phyloP scores from a whole-genome alignment of 2,113 vertebrate genomes.

The Anguilla rostrata region DNA sequence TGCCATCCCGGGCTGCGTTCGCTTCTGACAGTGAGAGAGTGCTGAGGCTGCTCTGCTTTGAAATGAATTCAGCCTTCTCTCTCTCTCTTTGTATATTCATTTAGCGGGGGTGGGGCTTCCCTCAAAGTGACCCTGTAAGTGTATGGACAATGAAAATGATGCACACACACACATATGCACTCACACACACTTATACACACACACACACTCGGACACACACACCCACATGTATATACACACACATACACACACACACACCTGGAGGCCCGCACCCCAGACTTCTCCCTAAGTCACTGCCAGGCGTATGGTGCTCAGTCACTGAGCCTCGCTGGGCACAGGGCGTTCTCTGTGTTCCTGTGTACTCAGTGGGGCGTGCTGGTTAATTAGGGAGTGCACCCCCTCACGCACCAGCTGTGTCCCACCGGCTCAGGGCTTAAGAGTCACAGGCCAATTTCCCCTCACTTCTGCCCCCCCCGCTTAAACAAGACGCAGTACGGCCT shows the following conservation, averaged over 20 bases:
- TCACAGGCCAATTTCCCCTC: background rate
- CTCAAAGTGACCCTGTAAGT: no score
- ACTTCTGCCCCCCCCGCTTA: background rate
- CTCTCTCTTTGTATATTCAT: background rate
- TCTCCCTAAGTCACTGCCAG: no score
- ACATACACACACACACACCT: background rate
- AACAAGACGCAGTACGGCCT: background rate
- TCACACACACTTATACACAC: background rate
- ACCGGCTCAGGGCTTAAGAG: background rate
- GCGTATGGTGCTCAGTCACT: no score
- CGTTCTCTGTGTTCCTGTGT: background rate
- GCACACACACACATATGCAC: no score
- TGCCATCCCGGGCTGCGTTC: background rate
- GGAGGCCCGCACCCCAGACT: no score
- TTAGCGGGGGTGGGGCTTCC: background rate
- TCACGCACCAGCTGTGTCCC: background rate
- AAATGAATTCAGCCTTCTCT: background rate
- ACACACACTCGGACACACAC: background rate
- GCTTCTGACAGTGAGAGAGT: background rate
- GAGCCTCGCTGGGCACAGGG: no score
- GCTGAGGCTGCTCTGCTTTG: conserved; percentile 2
- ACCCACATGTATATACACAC: background rate
- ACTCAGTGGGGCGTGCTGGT: no score
- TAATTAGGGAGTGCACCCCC: no score
- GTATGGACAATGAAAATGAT: no score